A percentile compares a stretch with the other conserved stretches of the same genome.
Conservation (phyloP, 2,888 invertebrate genomes). For the Diaprepes abbreviatus region DNA sequence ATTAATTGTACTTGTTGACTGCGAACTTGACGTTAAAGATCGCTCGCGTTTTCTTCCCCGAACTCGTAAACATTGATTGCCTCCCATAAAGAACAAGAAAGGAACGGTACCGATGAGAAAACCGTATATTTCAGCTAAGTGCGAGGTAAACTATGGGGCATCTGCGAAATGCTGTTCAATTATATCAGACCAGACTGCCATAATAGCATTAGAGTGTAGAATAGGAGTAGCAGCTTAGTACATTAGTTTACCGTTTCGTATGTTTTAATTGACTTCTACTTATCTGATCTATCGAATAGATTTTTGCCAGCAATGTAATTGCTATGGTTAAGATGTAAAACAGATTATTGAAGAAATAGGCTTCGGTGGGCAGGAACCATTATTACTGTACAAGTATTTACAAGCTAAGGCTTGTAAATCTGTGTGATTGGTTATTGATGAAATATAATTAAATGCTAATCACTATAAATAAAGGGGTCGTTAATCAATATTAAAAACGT, state of each 20-base stretch:
- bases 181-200: conserved; percentile 34
- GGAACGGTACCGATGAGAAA: conserved; percentile 44
- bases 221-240: conserved; percentile 31
- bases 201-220: conserved; percentile 36
- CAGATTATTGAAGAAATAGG: neutral
- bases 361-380: too few relatives aligned
- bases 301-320: too few relatives aligned
- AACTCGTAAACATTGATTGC: conserved; percentile 36
- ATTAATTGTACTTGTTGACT: too few relatives aligned
- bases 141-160: conserved; percentile 41
- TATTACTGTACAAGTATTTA: too few relatives aligned
- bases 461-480: too few relatives aligned
- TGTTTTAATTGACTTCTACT: conserved; percentile 14
- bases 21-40: neutral
- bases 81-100: conserved; percentile 32
- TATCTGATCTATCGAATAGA: neutral
- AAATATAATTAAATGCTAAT: too few relatives aligned
- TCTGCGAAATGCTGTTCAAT: conserved; percentile 46
- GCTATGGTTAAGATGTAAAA: neutral
- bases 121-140: conserved; percentile 46
- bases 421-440: too few relatives aligned
- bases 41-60: conserved; percentile 34
- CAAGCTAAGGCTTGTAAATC: too few relatives aligned
- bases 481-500: too few relatives aligned
- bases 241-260: conserved; percentile 38